Conservation (phyloP, 2,797 vertebrate species). For the Lagorchestes hirsutus region DNA sequence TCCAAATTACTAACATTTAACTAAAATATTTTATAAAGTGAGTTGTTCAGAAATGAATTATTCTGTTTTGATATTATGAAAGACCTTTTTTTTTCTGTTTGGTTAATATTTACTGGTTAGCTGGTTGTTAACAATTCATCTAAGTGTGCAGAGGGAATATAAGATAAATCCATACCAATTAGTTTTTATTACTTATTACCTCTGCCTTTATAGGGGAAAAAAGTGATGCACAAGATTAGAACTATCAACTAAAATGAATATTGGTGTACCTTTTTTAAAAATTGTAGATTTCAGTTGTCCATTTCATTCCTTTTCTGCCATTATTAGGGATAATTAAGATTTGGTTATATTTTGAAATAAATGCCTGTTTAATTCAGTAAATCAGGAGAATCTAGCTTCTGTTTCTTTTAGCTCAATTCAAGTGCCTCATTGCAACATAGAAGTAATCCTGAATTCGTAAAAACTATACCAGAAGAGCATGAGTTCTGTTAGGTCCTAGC, state of each 20-base stretch:
- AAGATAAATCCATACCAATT: neutral
- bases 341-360: constrained; percentile 47
- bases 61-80: neutral
- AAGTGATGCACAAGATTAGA: constrained; percentile 30
- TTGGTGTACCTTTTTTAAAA: constrained; percentile 2
- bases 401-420: neutral
- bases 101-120: neutral
- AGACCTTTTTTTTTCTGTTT: neutral
- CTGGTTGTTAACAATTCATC: neutral
- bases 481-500: neutral
- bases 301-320: constrained; percentile 5
- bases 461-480: neutral
- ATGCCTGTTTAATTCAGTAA: neutral
- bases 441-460: neutral
- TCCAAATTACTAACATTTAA: neutral
- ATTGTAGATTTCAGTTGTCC: constrained; percentile 54
- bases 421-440: neutral
- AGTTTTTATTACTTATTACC: neutral
- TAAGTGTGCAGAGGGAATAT: neutral
- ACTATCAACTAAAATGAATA: constrained; percentile 51
- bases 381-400: neutral
- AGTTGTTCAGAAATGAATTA: neutral
- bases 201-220: neutral
- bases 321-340: constrained; percentile 55
- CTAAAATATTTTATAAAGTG: neutral